phyloP scores from a whole-genome alignment of 2,113 vertebrate species.

The Sapajus apella region DNA sequence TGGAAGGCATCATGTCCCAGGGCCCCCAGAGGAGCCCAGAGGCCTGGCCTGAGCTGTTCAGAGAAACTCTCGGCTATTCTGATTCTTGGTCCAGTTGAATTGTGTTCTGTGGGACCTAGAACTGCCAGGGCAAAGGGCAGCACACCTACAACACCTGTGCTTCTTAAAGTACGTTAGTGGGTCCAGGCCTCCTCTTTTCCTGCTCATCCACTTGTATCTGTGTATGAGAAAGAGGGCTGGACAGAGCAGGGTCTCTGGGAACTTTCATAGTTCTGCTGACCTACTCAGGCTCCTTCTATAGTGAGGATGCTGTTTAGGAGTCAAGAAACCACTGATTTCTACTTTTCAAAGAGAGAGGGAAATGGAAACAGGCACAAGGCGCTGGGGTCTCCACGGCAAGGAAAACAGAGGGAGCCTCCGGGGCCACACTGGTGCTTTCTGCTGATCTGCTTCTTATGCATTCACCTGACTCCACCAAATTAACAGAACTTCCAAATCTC shows the following conservation, averaged over 20 bases:
- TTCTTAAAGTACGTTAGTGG: neutral
- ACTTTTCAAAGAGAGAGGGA: neutral
- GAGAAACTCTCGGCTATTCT: neutral
- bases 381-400: neutral
- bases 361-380: neutral
- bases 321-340: slow-evolving; percentile 18
- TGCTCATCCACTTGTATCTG: accelerated
- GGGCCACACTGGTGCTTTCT: neutral
- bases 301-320: neutral
- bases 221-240: neutral
- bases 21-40: neutral
- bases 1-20: neutral
- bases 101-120: neutral
- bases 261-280: neutral
- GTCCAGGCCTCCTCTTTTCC: neutral
- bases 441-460: neutral
- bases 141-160: accelerated
- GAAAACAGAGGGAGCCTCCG: neutral
- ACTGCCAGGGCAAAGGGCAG: neutral
- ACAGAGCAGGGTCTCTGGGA: neutral
- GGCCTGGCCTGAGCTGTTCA: neutral
- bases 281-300: neutral
- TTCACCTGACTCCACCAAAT: neutral
- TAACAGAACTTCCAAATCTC: neutral
- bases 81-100: neutral